These are phyloP conservation scores for Lasioglossum figueresi DNA, from an alignment of 2,888 invertebrate genomes.

Conservation along the genomic window DNA sequence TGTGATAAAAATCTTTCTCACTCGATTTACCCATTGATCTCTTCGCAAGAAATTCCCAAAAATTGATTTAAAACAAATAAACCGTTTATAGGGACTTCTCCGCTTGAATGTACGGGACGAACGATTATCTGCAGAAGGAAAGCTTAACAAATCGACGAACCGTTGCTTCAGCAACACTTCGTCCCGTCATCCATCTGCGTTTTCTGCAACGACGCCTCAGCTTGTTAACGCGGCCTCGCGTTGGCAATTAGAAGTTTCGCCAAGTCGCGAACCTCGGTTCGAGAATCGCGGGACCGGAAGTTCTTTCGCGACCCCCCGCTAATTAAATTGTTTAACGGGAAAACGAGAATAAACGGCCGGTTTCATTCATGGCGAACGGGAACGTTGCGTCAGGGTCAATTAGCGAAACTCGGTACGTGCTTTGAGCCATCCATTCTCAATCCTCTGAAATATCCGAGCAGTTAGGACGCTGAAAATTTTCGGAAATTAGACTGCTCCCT, in stretches of 20 bases:
- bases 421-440: neutral
- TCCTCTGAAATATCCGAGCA: neutral
- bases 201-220: conserved; percentile 26
- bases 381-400: conserved; percentile 23
- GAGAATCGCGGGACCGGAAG: conserved; percentile 41
- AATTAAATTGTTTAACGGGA: conserved; percentile 69
- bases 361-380: conserved; percentile 37
- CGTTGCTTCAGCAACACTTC: neutral
- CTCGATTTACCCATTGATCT: neutral
- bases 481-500: neutral
- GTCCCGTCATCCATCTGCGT: conserved; percentile 25
- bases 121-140: neutral
- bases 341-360: conserved; percentile 34
- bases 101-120: neutral
- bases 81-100: neutral
- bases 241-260: conserved; percentile 50
- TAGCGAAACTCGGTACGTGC: conserved; percentile 5
- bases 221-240: conserved; percentile 54
- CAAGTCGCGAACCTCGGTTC: conserved; percentile 15
- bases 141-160: conserved; percentile 21
- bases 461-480: neutral
- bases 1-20: neutral
- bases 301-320: conserved; percentile 36
- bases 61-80: neutral
- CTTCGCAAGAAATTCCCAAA: neutral